Percentiles rank a stretch among this genome's conserved stretches.
Conservation (phyloP, 2,797 vertebrate species). For the Propithecus deckenii region DNA sequence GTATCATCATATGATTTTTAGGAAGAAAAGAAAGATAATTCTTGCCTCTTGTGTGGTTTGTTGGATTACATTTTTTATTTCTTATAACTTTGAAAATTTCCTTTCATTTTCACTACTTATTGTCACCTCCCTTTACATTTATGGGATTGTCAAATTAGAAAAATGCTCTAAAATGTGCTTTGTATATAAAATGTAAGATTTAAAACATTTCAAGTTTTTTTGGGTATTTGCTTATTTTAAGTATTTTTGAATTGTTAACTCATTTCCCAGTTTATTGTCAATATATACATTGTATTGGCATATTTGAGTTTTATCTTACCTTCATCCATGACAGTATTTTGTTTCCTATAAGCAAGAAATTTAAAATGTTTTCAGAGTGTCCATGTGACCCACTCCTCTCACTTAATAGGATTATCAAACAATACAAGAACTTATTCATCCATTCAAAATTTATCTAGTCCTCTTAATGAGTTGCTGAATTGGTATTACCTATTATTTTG, state of each 20-base stretch:
- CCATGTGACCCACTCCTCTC: not conserved
- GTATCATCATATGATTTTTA: not conserved
- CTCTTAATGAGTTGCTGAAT: not conserved
- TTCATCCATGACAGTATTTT: not conserved
- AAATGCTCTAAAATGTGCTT: not conserved
- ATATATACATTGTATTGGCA: not conserved
- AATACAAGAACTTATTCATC: not conserved
- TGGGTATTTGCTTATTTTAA: not conserved
- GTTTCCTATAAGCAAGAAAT: not conserved
- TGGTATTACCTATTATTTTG: not conserved
- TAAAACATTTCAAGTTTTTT: not conserved
- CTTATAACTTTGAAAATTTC: not conserved
- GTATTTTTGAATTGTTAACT: not conserved
- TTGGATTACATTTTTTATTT: not conserved
- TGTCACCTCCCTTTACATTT: not conserved
- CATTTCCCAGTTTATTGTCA: not conserved
- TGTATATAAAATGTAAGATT: not conserved
- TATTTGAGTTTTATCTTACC: not conserved
- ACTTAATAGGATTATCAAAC: not conserved
- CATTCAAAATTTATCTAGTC: not conserved
- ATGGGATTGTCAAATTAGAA: not conserved
- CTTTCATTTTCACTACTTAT: not conserved
- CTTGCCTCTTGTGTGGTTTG: not conserved
- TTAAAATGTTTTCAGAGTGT: not conserved
- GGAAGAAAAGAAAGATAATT: not conserved